Evolutionary conservation across 2,888 invertebrate genomes (phyloP).

Genomic region (Pseudococcus jackbeardsleyi): DNA sequence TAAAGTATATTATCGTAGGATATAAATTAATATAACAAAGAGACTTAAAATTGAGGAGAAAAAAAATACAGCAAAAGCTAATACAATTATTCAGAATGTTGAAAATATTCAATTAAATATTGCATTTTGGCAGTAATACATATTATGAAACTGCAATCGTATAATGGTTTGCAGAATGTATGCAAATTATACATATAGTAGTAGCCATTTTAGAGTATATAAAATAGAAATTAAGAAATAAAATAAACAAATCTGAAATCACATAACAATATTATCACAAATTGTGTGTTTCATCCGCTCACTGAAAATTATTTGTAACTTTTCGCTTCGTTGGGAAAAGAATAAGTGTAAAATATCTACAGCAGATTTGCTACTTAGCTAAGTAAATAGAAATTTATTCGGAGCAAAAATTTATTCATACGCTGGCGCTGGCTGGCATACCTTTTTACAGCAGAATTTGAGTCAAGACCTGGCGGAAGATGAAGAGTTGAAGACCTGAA

Average conservation of each 20-base stretch:
- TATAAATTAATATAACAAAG: conserved; percentile 2
- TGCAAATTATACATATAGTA: conserved; percentile 17
- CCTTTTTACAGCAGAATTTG: too few species aligned
- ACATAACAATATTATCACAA: conserved; percentile 63
- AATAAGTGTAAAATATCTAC: neutral
- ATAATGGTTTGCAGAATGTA: neutral
- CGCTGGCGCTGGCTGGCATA: too few species aligned
- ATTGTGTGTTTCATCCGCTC: conserved; percentile 49
- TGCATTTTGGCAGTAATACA: conserved; percentile 49
- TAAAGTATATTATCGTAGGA: conserved; percentile 6
- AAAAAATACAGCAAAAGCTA: conserved; percentile 21
- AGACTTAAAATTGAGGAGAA: conserved; percentile 12
- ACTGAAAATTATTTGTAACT: conserved; percentile 40
- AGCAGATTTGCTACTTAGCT: neutral
- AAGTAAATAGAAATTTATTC: neutral
- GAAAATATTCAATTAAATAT: neutral
- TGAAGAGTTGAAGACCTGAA: too few species aligned
- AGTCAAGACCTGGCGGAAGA: too few species aligned
- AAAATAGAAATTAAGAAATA: conserved; percentile 55
- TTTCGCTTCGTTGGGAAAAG: conserved; percentile 36
- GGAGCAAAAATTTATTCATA: neutral
- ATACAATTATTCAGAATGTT: neutral
- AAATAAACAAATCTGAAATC: conserved; percentile 56
- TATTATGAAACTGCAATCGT: conserved; percentile 1
- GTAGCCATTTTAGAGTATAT: conserved; percentile 48